These are phyloP conservation scores for Bombus confusus DNA, from an alignment of 1,140 invertebrate species.

Conservation along the genomic window DNA sequence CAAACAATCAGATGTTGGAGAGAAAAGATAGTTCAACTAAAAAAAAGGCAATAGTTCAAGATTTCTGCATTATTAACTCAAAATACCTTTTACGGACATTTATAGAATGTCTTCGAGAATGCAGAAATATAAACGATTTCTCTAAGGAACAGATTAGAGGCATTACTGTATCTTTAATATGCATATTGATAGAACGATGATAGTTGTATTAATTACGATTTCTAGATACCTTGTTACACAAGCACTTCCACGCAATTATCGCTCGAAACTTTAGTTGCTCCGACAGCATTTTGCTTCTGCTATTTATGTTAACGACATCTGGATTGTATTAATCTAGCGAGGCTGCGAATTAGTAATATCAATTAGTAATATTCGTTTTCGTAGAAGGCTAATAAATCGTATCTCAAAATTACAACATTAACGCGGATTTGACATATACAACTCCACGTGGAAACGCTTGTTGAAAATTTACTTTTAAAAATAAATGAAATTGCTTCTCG, in stretches of 20 bases:
- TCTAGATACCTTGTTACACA: neutral
- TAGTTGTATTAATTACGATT: neutral
- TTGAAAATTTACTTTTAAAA: neutral
- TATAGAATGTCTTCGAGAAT: no score
- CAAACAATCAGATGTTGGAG: neutral
- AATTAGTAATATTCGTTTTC: neutral
- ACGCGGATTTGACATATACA: neutral
- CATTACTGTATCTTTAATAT: neutral
- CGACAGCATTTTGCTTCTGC: constrained; percentile 7
- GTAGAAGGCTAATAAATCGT: neutral
- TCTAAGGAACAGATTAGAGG: neutral
- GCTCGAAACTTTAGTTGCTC: neutral
- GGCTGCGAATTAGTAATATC: neutral
- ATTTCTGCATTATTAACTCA: no score
- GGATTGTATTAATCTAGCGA: neutral
- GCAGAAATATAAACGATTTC: no score
- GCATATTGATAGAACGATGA: neutral
- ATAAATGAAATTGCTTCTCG: neutral
- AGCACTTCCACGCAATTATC: neutral
- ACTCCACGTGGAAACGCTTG: neutral
- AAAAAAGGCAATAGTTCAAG: no score
- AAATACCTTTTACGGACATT: neutral
- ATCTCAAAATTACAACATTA: neutral
- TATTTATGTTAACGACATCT: neutral
- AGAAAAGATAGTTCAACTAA: no score